phyloP scores from a whole-genome alignment of 2,797 vertebrate genomes.

The Paramormyrops hopkinsi region DNA sequence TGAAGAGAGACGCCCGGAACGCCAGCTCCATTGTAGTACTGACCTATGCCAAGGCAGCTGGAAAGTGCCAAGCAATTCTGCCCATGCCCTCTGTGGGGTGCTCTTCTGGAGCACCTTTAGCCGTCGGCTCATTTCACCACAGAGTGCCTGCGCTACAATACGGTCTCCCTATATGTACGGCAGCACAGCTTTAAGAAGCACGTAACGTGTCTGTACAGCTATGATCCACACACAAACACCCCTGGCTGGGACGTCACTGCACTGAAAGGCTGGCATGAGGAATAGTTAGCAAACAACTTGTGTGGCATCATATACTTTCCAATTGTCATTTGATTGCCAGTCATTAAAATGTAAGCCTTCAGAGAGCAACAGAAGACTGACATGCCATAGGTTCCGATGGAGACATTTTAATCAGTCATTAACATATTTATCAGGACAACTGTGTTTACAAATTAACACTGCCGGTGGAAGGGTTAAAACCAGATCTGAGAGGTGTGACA shows the following conservation, averaged over 20 bases:
- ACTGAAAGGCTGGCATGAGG: background rate
- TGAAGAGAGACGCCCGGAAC: background rate
- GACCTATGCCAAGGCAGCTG: background rate
- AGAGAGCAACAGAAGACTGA: background rate
- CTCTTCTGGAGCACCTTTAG: background rate
- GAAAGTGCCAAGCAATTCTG: background rate
- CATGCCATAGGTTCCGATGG: background rate
- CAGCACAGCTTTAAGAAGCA: background rate
- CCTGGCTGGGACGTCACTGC: background rate
- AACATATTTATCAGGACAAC: background rate
- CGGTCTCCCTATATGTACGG: background rate
- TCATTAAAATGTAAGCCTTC: background rate
- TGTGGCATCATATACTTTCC: background rate
- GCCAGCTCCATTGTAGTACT: background rate
- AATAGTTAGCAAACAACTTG: background rate
- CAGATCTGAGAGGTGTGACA: background rate
- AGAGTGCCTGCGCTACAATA: background rate
- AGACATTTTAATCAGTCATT: background rate
- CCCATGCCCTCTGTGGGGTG: background rate
- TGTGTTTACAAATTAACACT: conserved; percentile 3
- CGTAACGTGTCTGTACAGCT: background rate
- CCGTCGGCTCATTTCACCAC: background rate
- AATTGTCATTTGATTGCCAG: background rate
- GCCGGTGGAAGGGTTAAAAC: background rate
- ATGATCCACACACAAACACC: background rate